phyloP scores from a whole-genome alignment of 2,888 invertebrate species.

The Polyommatus iphigenia region DNA sequence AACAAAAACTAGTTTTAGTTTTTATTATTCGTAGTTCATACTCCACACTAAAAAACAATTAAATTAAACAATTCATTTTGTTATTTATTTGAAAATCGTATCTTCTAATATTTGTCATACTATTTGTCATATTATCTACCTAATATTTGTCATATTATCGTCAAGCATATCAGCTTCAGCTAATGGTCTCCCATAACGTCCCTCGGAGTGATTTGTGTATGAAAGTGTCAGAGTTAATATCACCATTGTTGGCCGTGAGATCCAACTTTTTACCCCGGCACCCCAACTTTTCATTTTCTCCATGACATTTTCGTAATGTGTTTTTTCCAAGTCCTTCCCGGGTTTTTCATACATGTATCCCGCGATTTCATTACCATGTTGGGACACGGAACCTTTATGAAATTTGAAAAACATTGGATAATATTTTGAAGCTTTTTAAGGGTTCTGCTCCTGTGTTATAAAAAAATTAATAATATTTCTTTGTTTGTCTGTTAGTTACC shows the following conservation, averaged over 20 bases:
- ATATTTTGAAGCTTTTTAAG: neutral
- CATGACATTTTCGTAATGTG: conserved; percentile 28
- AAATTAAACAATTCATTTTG: too few species aligned
- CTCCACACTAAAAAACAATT: too few species aligned
- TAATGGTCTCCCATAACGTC: neutral
- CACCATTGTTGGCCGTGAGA: conserved; percentile 16
- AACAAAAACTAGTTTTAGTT: too few species aligned
- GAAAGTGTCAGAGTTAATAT: conserved; percentile 19
- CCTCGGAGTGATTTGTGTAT: conserved; percentile 24
- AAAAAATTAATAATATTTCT: too few species aligned
- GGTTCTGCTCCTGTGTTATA: neutral
- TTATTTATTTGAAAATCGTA: too few species aligned
- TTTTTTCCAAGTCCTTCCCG: conserved; percentile 18
- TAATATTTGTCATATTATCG: neutral
- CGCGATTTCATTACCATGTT: conserved; percentile 9
- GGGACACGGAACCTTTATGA: neutral
- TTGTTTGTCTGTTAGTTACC: too few species aligned
- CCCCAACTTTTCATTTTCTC: conserved; percentile 26
- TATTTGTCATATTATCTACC: too few species aligned
- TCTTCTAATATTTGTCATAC: neutral
- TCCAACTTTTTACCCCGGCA: conserved; percentile 19
- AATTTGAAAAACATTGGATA: neutral
- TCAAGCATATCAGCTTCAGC: neutral
- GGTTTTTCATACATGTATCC: neutral
- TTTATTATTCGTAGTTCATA: too few species aligned